These are phyloP conservation scores for Lepeophtheirus salmonis DNA, from an alignment of 1,140 invertebrate genomes.

Conservation along the genomic window DNA sequence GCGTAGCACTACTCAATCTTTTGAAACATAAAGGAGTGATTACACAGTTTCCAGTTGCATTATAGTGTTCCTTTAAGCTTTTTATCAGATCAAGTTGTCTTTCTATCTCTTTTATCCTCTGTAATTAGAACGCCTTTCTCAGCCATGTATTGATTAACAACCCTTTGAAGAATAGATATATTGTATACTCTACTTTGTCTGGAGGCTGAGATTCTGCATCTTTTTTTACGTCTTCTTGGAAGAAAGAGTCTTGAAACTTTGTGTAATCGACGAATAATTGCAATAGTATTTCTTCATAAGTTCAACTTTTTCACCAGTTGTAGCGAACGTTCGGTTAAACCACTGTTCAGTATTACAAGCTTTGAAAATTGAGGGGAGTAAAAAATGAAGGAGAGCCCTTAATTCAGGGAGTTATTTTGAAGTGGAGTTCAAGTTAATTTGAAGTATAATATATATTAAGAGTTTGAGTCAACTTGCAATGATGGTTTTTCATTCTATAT, in stretches of 20 bases:
- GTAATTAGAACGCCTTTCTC: slow-evolving; percentile 80
- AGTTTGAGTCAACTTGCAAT: too few species aligned
- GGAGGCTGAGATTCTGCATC: slow-evolving; percentile 96
- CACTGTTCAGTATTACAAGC: slow-evolving; percentile 95
- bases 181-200: slow-evolving; percentile 96
- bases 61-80: too few species aligned
- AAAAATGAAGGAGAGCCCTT: slow-evolving; percentile 97
- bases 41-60: too few species aligned
- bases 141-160: slow-evolving; percentile 91
- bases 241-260: slow-evolving; percentile 95
- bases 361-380: slow-evolving; percentile 93
- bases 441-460: too few species aligned
- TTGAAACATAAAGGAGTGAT: too few species aligned
- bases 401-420: slow-evolving; percentile 89
- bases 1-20: too few species aligned
- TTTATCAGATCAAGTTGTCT: too few species aligned
- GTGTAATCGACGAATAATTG: slow-evolving; percentile 95
- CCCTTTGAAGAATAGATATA: slow-evolving; percentile 90
- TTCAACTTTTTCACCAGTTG: slow-evolving; percentile 93
- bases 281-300: slow-evolving; percentile 96
- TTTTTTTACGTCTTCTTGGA: slow-evolving; percentile 81
- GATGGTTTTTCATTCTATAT: too few species aligned
- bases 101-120: slow-evolving; percentile 85
- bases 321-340: slow-evolving; percentile 98
- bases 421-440: slow-evolving; percentile 96